phyloP scores from a whole-genome alignment of 2,797 vertebrate genomes.

The Oryzias sinensis region DNA sequence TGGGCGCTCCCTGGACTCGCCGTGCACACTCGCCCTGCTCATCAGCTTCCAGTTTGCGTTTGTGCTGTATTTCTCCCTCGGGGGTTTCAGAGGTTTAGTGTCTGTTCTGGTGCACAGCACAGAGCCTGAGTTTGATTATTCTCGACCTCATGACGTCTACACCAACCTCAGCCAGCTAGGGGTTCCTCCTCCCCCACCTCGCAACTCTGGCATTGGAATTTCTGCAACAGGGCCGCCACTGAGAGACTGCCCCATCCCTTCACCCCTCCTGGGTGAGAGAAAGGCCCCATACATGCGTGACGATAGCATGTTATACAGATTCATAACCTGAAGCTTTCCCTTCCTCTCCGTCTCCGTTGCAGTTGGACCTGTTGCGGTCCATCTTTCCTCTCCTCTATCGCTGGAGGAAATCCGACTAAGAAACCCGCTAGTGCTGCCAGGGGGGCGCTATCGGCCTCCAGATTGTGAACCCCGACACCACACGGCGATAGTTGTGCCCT shows the following conservation, averaged over 20 bases:
- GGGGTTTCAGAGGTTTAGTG: slow-evolving; percentile 89
- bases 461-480: slow-evolving; percentile 86
- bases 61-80: slow-evolving; percentile 95
- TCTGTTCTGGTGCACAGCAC: slow-evolving; percentile 85
- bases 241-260: slow-evolving; percentile 85
- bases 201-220: slow-evolving; percentile 55
- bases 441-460: slow-evolving; percentile 85
- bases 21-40: slow-evolving; percentile 89
- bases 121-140: slow-evolving; percentile 88
- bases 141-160: slow-evolving; percentile 91
- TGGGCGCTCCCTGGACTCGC: slow-evolving; percentile 81
- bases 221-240: slow-evolving; percentile 59
- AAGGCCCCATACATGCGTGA: not conserved
- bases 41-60: slow-evolving; percentile 96
- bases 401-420: slow-evolving; percentile 85
- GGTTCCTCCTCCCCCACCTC: slow-evolving; percentile 71
- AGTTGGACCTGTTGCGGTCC: slow-evolving; percentile 93
- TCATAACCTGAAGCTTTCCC: not conserved
- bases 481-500: slow-evolving; percentile 91
- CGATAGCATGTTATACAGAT: not conserved
- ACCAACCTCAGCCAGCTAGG: slow-evolving; percentile 88
- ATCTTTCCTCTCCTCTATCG: slow-evolving; percentile 81
- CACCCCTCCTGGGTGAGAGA: slow-evolving; percentile 87
- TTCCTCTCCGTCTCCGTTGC: slow-evolving; percentile 20
- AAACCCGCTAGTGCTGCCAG: slow-evolving; percentile 84